Percentiles rank a stretch among this genome's conserved stretches.
Conservation (phyloP, 2,888 invertebrate species). For the Cataglyphis rosenhaueri region DNA sequence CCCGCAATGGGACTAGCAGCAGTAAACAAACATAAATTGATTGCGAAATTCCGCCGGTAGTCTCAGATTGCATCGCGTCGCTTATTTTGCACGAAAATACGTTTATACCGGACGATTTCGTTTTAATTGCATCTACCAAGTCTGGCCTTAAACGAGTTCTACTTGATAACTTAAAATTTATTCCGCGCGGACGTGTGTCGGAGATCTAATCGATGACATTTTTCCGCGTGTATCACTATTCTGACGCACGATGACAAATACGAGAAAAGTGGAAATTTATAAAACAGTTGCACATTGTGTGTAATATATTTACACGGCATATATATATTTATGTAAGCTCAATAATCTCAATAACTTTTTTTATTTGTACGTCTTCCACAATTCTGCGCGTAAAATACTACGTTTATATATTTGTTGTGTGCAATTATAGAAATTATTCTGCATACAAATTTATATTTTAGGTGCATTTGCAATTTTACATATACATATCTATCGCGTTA, state of each 20-base stretch:
- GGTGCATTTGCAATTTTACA: not conserved
- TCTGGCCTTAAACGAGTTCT: constrained; percentile 28
- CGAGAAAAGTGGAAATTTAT: not conserved
- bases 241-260: not conserved
- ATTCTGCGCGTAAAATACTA: not conserved
- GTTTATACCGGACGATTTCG: not conserved
- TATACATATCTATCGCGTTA: not conserved
- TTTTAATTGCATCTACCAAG: constrained; percentile 34
- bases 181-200: not conserved
- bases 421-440: not conserved
- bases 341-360: constrained; percentile 22
- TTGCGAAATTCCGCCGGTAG: constrained; percentile 1
- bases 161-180: not conserved
- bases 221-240: not conserved
- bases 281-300: not conserved
- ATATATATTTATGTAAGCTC: constrained; percentile 2
- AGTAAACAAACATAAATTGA: constrained; percentile 40
- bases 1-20: not conserved
- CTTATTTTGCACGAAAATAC: constrained; percentile 7
- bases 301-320: not conserved
- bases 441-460: constrained; percentile 25
- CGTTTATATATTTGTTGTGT: not conserved
- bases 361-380: not conserved
- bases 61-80: not conserved
- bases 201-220: not conserved